phyloP scores from a whole-genome alignment of 2,113 vertebrate genomes.

The Trinectes maculatus region DNA sequence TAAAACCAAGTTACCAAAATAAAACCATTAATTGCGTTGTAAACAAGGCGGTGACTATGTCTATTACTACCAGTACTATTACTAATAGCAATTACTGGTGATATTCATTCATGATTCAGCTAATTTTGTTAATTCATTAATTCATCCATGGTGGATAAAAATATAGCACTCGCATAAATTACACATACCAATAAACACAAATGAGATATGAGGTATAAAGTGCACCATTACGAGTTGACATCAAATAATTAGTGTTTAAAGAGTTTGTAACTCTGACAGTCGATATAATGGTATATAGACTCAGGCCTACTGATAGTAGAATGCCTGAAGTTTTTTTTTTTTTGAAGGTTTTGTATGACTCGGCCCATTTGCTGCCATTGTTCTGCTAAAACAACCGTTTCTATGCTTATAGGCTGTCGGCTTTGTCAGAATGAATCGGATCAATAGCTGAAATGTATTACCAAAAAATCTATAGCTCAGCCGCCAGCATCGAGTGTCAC shows the following conservation, averaged over 20 bases:
- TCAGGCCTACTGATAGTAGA: too few species aligned
- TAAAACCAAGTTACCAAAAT: too few species aligned
- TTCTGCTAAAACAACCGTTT: conserved; percentile 27
- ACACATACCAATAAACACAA: too few species aligned
- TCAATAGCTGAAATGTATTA: conserved; percentile 42
- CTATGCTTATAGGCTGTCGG: conserved; percentile 30
- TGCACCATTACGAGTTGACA: too few species aligned
- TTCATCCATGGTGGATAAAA: not conserved
- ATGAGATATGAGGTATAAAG: too few species aligned
- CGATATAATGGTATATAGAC: too few species aligned
- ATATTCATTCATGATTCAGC: not conserved
- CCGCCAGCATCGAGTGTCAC: conserved; percentile 50
- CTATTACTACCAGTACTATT: too few species aligned
- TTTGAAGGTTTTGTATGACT: conserved; percentile 16
- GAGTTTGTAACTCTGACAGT: not conserved
- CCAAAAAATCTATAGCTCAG: conserved; percentile 25
- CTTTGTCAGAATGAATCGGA: conserved; percentile 50
- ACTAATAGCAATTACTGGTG: not conserved
- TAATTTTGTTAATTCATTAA: not conserved
- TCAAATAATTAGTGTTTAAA: not conserved
- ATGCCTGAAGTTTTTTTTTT: conserved; percentile 7
- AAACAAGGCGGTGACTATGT: too few species aligned
- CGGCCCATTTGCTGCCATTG: conserved; percentile 2
- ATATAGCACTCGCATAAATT: not conserved
- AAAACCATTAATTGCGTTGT: too few species aligned